These are phyloP conservation scores for Hypomecis atomaria DNA, from an alignment of 2,888 invertebrate species.

Conservation along the genomic window DNA sequence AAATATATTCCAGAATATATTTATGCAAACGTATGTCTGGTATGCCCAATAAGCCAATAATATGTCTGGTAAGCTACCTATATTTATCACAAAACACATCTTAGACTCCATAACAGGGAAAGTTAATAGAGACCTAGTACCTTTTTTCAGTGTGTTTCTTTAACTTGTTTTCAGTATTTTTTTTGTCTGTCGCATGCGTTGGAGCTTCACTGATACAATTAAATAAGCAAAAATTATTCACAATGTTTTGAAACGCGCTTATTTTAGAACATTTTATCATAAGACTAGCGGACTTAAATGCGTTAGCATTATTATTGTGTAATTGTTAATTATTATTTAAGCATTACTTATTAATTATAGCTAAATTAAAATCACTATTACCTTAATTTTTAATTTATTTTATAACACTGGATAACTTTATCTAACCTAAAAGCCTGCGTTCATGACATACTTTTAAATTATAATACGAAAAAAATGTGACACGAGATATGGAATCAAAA, in stretches of 20 bases:
- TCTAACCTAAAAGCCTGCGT: not conserved
- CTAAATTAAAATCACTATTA: conserved; percentile 34
- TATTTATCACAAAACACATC: too few relatives aligned
- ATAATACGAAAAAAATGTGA: not conserved
- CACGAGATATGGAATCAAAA: not conserved
- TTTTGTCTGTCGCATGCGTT: not conserved
- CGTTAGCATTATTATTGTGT: conserved; percentile 42
- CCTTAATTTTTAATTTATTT: not conserved
- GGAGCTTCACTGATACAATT: not conserved
- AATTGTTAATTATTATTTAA: conserved; percentile 36
- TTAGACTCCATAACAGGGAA: too few relatives aligned
- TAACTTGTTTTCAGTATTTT: not conserved
- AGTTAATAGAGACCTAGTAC: too few relatives aligned
- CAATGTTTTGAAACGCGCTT: conserved; percentile 14
- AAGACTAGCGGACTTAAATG: conserved; percentile 76
- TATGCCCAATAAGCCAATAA: too few relatives aligned
- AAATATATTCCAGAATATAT: too few relatives aligned
- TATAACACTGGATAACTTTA: not conserved
- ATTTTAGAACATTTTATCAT: conserved; percentile 47
- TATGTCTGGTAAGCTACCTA: too few relatives aligned
- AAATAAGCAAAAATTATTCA: conserved; percentile 17
- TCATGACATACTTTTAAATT: not conserved
- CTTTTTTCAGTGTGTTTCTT: too few relatives aligned
- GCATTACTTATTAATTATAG: conserved; percentile 21
- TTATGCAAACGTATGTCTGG: too few relatives aligned